Evolutionary conservation across 2,888 invertebrate species (phyloP), one percentile per base, ranked within the genome.

Genomic region (Uloborus plumipes): DNA sequence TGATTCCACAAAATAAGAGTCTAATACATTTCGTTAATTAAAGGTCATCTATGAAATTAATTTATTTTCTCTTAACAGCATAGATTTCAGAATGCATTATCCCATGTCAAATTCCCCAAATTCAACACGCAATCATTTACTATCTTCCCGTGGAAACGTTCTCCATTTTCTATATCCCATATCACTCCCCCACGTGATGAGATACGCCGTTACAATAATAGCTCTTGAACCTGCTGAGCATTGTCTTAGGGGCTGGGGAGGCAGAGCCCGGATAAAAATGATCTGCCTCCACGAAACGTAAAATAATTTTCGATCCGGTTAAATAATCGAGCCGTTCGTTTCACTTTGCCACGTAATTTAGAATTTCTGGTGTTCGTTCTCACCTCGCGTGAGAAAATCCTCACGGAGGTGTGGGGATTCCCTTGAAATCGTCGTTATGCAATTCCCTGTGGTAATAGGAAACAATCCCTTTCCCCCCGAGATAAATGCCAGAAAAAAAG

Each of bases 231-330:
- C 39, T 39, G 9, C 39, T 39, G 9, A 39, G 39, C 39, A 39
- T 39, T 39, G 47, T 39, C 39, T 39, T 47, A 39, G 18, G 26
- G 16, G 22, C 11, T 20, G 39, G 53, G 18, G 59, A 14, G 53
- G 51, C 55, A 15, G n/a, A n/a, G 62, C 49, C 13, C 47, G 58
- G 67, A 81, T 81, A 81, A 81, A 81, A 81, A 70, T 74, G 74
- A 81, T 81, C 80, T 69, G 70, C 69, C 18, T 47, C 64, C 66
- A 18, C 49, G 39, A 39, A 39, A 18, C 70, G 50, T 26, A 62
- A 81, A 81, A 81, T 74, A 81, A 81, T 81, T 81, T 81, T 81
- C 74, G 74, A 81, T 74, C 55, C 70, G n/a, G 62, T 66, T 75
- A 75, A 81, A 59, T 74, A 81, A 81, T 81, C 69, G 80, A 74